A percentile compares a stretch with the other conserved stretches of the same genome.
Conservation (phyloP, 2,888 invertebrate species). For the Plagodis dolabraria region DNA sequence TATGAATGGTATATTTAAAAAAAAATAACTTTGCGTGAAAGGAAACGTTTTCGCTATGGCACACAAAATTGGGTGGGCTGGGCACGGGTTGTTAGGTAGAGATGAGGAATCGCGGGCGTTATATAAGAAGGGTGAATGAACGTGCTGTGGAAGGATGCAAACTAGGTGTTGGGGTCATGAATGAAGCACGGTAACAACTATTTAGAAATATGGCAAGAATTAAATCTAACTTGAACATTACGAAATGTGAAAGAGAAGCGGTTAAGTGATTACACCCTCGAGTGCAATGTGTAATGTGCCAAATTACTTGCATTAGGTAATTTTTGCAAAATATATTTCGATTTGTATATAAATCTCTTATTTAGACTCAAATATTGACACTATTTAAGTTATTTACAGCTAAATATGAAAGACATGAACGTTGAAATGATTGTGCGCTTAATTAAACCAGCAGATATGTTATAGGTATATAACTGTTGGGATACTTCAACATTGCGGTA, state of each 20-base stretch:
- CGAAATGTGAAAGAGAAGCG: slow-evolving; percentile 31
- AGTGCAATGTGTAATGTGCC: slow-evolving; percentile 34
- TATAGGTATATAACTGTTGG: too few species aligned
- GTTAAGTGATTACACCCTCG: slow-evolving; percentile 12
- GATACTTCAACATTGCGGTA: too few species aligned
- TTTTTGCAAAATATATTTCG: not conserved
- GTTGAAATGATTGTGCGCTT: too few species aligned
- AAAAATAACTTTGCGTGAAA: slow-evolving; percentile 16
- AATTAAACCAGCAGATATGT: too few species aligned
- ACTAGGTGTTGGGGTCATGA: slow-evolving; percentile 17
- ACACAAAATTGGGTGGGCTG: not conserved
- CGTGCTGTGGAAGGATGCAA: slow-evolving; percentile 6
- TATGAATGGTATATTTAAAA: not conserved
- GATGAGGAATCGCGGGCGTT: slow-evolving; percentile 10
- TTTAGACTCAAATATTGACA: too few species aligned
- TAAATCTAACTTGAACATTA: slow-evolving; percentile 21
- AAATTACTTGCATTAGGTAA: slow-evolving; percentile 32
- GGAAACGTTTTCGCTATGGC: slow-evolving; percentile 3
- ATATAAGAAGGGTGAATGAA: slow-evolving; percentile 16
- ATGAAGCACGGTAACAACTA: slow-evolving; percentile 13
- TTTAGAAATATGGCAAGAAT: slow-evolving; percentile 20
- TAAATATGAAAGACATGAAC: too few species aligned
- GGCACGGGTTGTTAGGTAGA: not conserved
- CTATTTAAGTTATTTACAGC: too few species aligned
- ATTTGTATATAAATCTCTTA: not conserved